A percentile compares a stretch with the other conserved stretches of the same genome.
Conservation (phyloP, 2,888 invertebrate species). For the Smittia aterrima region DNA sequence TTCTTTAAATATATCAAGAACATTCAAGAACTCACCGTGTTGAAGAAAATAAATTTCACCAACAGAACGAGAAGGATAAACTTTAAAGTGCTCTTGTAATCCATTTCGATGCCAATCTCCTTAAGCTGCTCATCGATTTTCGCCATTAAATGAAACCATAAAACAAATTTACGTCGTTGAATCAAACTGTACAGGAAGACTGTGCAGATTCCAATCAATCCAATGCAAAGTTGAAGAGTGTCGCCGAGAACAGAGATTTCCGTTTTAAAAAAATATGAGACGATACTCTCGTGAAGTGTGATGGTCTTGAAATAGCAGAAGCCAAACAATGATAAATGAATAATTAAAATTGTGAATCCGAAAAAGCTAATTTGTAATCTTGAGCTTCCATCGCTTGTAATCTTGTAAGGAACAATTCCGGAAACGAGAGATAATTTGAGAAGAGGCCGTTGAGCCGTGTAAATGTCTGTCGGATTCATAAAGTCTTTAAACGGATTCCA, state of each 20-base stretch:
- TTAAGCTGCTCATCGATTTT: conserved; percentile 48
- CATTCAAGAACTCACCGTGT: no score
- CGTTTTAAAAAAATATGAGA: conserved; percentile 52
- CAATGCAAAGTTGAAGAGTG: conserved; percentile 48
- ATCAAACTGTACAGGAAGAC: conserved; percentile 47
- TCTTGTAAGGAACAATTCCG: conserved; percentile 50
- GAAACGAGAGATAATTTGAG: conserved; percentile 49
- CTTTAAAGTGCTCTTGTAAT: conserved; percentile 50
- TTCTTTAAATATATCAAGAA: no score
- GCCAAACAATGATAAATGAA: conserved; percentile 47
- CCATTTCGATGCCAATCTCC: conserved; percentile 49
- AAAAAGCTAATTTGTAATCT: conserved; percentile 46
- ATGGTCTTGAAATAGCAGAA: conserved; percentile 48
- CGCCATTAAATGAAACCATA: conserved; percentile 31
- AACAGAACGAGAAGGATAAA: conserved; percentile 48
- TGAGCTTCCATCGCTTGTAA: conserved; percentile 33
- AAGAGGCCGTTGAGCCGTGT: conserved; percentile 49
- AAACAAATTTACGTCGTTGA: conserved; percentile 40
- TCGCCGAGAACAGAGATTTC: conserved; percentile 51
- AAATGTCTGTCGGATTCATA: conserved; percentile 49
- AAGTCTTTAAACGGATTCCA: conserved; percentile 45
- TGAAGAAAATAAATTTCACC: conserved; percentile 48
- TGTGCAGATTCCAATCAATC: conserved; percentile 46
- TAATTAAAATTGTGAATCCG: conserved; percentile 49
- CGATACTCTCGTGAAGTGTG: conserved; percentile 50